Evolutionary conservation across 2,888 invertebrate genomes (phyloP).

Genomic region (Drosophila birchii): DNA sequence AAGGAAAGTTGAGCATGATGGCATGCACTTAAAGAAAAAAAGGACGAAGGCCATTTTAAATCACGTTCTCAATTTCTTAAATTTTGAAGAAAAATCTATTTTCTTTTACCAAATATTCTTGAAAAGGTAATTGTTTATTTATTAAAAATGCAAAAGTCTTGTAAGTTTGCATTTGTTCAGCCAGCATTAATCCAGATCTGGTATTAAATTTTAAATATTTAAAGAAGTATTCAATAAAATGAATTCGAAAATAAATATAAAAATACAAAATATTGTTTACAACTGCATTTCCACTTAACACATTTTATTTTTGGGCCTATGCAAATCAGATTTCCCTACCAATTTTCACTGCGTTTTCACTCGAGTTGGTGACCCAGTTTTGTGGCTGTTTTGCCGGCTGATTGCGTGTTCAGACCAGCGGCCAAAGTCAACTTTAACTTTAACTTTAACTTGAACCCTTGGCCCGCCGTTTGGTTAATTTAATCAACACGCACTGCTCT

Average conservation of each 20-base stretch:
- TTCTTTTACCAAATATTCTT: neutral
- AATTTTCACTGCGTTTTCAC: slow-evolving; percentile 66
- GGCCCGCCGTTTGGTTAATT: slow-evolving; percentile 67
- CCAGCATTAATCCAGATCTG: neutral
- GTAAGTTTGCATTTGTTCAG: neutral
- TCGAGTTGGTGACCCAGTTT: slow-evolving; percentile 70
- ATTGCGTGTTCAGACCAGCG: slow-evolving; percentile 65
- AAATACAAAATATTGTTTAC: slow-evolving; percentile 1
- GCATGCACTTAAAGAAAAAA: slow-evolving; percentile 22
- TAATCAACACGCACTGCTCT: slow-evolving; percentile 75
- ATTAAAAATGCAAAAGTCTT: slow-evolving; percentile 1
- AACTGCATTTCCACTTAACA: slow-evolving; percentile 31
- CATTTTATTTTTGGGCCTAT: slow-evolving; percentile 64
- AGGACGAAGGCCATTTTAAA: slow-evolving; percentile 6
- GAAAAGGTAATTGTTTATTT: neutral
- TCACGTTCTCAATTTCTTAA: neutral
- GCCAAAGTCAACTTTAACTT: slow-evolving; percentile 70
- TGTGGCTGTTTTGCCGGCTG: slow-evolving; percentile 58
- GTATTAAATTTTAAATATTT: too few relatives aligned
- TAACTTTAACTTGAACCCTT: slow-evolving; percentile 54
- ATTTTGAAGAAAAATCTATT: neutral
- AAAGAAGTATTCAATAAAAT: neutral
- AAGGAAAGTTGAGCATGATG: slow-evolving; percentile 30
- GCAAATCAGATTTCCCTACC: slow-evolving; percentile 54
- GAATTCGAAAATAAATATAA: neutral